These are phyloP conservation scores for Cynodonichthys magdalenae DNA, from an alignment of 2,797 vertebrate genomes.

Conservation along the genomic window DNA sequence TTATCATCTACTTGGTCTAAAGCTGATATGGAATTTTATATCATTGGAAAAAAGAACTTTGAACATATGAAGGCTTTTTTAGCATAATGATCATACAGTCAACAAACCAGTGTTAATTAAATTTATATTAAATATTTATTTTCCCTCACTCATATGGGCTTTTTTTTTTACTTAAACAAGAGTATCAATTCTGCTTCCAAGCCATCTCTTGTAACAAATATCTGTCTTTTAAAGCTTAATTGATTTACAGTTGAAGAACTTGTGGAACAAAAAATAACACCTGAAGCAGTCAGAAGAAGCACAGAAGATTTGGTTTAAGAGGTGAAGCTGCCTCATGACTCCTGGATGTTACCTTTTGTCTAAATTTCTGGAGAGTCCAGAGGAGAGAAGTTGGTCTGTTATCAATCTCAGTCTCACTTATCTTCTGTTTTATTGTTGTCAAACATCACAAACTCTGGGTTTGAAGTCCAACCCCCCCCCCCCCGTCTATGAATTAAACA, in stretches of 20 bases:
- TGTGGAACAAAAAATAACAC: neutral
- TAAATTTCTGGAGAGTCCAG: neutral
- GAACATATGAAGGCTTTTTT: no score
- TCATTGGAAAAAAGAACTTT: no score
- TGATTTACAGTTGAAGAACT: neutral
- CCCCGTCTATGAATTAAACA: conserved; percentile 11
- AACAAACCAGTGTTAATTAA: no score
- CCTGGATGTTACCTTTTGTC: neutral
- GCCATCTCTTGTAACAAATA: no score
- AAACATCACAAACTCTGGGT: neutral
- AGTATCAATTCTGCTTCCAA: no score
- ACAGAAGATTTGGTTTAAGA: neutral
- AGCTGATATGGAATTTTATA: neutral
- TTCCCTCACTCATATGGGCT: no score
- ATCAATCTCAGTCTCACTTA: neutral
- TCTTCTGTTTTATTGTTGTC: neutral
- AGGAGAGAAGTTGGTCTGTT: neutral
- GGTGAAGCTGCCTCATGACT: neutral
- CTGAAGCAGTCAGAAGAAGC: neutral
- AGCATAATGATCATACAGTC: no score
- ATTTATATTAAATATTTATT: no score
- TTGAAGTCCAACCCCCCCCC: neutral
- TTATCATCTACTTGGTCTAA: neutral
- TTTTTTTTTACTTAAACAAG: no score
- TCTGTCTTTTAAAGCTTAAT: neutral